Percentiles rank a stretch among this genome's conserved stretches.
Conservation (phyloP, 2,797 vertebrate genomes). For the Karalla daura region DNA sequence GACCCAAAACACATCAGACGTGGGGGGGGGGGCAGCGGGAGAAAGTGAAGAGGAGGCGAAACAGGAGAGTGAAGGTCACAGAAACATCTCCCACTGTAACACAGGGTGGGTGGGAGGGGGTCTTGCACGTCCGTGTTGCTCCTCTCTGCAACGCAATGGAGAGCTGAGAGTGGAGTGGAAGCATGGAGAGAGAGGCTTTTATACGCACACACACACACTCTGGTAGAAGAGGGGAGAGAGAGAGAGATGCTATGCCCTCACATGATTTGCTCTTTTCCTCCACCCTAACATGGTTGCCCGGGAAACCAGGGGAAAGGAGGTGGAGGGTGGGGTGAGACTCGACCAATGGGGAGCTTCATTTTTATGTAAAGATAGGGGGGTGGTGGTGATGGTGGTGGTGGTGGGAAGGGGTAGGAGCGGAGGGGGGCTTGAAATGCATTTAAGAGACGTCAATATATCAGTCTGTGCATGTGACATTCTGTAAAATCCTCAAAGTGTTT, state of each 20-base stretch:
- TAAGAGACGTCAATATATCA: constrained; percentile 46
- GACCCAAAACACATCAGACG: constrained; percentile 30
- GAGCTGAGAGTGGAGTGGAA: constrained; percentile 68
- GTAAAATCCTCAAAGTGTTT: constrained; percentile 29
- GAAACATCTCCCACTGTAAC: constrained; percentile 62
- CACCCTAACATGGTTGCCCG: constrained; percentile 82
- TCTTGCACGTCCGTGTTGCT: constrained; percentile 46
- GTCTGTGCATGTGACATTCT: constrained; percentile 18
- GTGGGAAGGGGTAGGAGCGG: too few species aligned
- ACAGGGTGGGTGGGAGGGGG: too few species aligned
- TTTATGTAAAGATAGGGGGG: constrained; percentile 62
- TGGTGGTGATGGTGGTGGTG: too few species aligned
- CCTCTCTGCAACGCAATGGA: constrained; percentile 63
- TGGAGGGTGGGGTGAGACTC: constrained; percentile 46
- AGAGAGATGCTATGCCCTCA: constrained; percentile 80
- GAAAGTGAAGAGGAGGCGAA: constrained; percentile 20
- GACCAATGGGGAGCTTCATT: constrained; percentile 73
- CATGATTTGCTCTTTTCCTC: constrained; percentile 85
- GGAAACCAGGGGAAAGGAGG: constrained; percentile 79
- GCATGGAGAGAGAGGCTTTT: constrained; percentile 70
- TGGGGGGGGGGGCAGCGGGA: constrained; percentile 9
- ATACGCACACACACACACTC: constrained; percentile 48
- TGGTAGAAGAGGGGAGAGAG: constrained; percentile 39
- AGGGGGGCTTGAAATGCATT: constrained; percentile 52
- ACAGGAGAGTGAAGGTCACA: constrained; percentile 50